These are phyloP conservation scores for Ephestia elutella DNA, from an alignment of 1,140 invertebrate species.

Conservation along the genomic window DNA sequence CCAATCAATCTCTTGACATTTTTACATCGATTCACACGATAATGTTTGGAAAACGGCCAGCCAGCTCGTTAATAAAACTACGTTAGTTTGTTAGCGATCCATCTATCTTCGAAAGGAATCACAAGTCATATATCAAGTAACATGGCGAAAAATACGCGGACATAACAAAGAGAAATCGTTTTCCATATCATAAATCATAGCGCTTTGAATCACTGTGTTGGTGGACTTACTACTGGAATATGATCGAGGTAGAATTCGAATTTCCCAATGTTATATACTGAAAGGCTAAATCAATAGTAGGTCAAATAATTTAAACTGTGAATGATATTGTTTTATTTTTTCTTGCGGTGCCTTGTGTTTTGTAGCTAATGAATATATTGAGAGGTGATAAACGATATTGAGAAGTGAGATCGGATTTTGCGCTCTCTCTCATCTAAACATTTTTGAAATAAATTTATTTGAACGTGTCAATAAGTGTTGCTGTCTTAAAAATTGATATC, in stretches of 20 bases:
- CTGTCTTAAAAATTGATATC: no score
- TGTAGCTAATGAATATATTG: no score
- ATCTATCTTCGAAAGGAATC: constrained; percentile 18
- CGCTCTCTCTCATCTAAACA: no score
- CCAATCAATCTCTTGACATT: neutral
- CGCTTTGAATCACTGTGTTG: constrained; percentile 31
- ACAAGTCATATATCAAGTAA: constrained; percentile 32
- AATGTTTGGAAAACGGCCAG: constrained; percentile 5
- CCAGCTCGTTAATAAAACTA: constrained; percentile 4
- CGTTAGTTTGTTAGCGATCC: constrained; percentile 12
- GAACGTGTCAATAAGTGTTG: no score
- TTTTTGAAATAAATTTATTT: no score
- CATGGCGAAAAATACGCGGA: constrained; percentile 27
- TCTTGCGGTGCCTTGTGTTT: no score
- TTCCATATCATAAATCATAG: constrained; percentile 37
- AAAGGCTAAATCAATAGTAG: no score
- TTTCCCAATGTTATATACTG: no score
- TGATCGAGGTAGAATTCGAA: neutral
- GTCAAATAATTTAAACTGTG: no score
- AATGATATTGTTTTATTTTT: no score
- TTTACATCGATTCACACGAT: neutral
- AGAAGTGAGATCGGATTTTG: no score
- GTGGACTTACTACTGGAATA: neutral
- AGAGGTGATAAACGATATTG: no score
- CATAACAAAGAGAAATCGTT: constrained; percentile 35